Conservation (phyloP, 1,140 invertebrate genomes). For the Caenorhabditis remanei region DNA sequence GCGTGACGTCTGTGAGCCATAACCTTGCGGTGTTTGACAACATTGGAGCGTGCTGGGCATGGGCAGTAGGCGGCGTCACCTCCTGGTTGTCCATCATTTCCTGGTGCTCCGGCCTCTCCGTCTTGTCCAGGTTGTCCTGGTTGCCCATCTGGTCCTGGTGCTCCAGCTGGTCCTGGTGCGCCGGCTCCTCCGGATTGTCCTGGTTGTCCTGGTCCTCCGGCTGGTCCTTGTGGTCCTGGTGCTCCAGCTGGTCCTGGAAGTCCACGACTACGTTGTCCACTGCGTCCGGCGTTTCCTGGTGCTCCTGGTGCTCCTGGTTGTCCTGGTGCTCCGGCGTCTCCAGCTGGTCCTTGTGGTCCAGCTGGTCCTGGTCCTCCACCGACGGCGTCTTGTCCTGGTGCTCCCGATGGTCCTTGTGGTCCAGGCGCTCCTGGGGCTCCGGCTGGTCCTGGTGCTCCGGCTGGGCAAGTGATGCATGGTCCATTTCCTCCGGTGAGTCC, state of each 20-base stretch:
- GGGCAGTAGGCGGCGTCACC: constrained; percentile 57
- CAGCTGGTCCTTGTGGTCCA: constrained; percentile 56
- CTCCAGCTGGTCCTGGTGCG: constrained; percentile 45
- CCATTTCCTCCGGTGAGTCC: neutral
- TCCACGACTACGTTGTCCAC: constrained; percentile 52
- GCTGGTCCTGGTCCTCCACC: constrained; percentile 55
- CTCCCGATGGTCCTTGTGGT: constrained; percentile 50
- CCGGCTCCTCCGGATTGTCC: constrained; percentile 50
- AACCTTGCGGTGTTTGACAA: constrained; percentile 22
- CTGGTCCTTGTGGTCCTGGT: constrained; percentile 58
- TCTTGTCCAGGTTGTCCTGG: constrained; percentile 32
- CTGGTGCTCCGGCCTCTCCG: constrained; percentile 52
- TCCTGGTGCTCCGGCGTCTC: constrained; percentile 57
- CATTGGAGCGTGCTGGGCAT: constrained; percentile 32
- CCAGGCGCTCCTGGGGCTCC: constrained; percentile 57
- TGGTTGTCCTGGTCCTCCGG: constrained; percentile 53
- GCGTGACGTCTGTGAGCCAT: constrained; percentile 48
- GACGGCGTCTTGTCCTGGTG: constrained; percentile 47
- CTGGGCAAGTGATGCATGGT: constrained; percentile 53
- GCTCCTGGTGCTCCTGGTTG: constrained; percentile 47
- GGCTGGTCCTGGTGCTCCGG: constrained; percentile 57
- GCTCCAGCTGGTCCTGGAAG: constrained; percentile 55
- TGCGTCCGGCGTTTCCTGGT: constrained; percentile 53
- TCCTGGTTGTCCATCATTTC: constrained; percentile 51
- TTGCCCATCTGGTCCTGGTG: constrained; percentile 34